Evolutionary conservation across 2,888 invertebrate genomes (phyloP), one percentile per base, ranked within the genome.

Genomic region (Galerucella calmariensis): DNA sequence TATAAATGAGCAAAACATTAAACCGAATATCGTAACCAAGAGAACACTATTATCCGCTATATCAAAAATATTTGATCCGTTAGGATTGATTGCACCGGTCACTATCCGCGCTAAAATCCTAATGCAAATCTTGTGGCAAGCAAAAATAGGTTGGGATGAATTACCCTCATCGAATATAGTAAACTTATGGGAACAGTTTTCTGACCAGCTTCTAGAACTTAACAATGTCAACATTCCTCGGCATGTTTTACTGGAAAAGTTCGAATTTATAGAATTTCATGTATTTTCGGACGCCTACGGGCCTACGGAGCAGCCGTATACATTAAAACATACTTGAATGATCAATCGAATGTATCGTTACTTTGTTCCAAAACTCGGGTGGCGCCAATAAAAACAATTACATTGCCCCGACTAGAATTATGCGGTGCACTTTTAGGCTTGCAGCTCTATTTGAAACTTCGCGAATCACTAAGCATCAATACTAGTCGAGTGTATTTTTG

Each of bases 231-330:
- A 46, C 46, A 46, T 46, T 46, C 46, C 46, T 46, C 46, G 46
- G 46, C 46, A 46, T 46, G 46, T 46, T 46, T 46, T 46, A 46
- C 9, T 46, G 11, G 9, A 9, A 46, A 46, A 46, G 11, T 46
- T 46, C 6, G 46, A 46, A 46, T 46, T 46, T 46, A 46, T 46
- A 46, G 0, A 46, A 46, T 46, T 20, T 46, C n/a, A 65, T 41
- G 44, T 14, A 35, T 46, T 67, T 51, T 51, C 48, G 2, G 53
- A 56, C 14, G 63, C 63, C 41, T 63, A n/a, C 9, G 63, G 9
- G 63, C 63, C 20, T 63, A 63, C 35, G 63, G 44, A 35, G 63
- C 63, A 41, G 24, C 63, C 14, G 63, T 63, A 63, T 63, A 63
- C n/a, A 35, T 63, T 14, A 63, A 41, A 41, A 27, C 63, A 12